Conservation (phyloP, 2,113 vertebrate species). For the Lophotis ruficrista region DNA sequence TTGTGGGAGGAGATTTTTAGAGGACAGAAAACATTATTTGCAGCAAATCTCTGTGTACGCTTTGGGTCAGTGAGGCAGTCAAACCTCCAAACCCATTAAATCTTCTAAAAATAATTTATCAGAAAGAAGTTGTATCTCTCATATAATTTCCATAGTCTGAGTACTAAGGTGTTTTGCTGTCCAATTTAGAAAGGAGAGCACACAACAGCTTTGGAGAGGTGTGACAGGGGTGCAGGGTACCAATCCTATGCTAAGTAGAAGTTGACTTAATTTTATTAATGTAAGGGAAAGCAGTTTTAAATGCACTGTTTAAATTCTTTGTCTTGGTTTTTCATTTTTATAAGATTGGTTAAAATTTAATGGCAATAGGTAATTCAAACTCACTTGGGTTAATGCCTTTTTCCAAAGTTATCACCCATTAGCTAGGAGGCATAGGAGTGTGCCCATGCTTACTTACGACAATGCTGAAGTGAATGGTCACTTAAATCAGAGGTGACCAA, state of each 20-base stretch:
- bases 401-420: background rate
- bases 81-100: background rate
- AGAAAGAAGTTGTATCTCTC: background rate
- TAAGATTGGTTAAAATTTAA: background rate
- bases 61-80: background rate
- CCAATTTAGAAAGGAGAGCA: background rate
- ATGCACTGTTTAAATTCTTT: background rate
- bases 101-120: background rate
- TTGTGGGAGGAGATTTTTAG: background rate
- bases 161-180: background rate
- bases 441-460: background rate
- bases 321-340: background rate
- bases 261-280: background rate
- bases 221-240: background rate
- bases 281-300: background rate
- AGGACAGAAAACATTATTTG: background rate
- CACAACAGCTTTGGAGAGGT: background rate
- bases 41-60: background rate
- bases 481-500: background rate
- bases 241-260: background rate
- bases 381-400: background rate
- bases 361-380: background rate
- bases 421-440: background rate
- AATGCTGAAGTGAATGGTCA: background rate
- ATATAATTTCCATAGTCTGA: background rate